Base-by-base conservation (phyloP, 2,113 vertebrate genomes). In the Turdus rufiventris region DNA sequence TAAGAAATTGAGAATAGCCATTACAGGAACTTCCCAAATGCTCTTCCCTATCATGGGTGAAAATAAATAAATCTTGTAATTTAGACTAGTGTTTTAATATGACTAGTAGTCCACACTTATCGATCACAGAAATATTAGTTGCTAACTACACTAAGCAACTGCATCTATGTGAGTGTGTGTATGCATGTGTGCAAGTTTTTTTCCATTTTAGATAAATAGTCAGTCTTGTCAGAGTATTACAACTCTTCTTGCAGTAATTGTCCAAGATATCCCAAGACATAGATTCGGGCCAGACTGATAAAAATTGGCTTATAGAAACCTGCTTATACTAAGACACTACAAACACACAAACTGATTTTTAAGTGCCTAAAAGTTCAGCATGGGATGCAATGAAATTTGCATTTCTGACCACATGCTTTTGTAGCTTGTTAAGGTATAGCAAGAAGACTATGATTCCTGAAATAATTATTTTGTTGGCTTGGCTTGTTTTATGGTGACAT, bases 331-430 rank as follows among this genome's bases (percentile, higher is more conserved):
- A 56, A 76, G 13, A 34, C 36, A 18, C 28, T 50, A 9, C 6
- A 79, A 75, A 80, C 26, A 28, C 5, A 34, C 3, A 79, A 76
- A 70, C 6, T 45, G 33, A 40, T 74, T 47, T 29, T 58, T n/a
- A 57, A 66, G 14, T 14, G 16, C 24, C 66, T 80, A 61, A 68
- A 86, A 62, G 82, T 77, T 62, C 61, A 92, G n/a, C 1, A 1
- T 47, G 45, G 14, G 34, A 43, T 60, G 36, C 0, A 9, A 56
- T 60, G 51, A 6, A 12, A 75, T 85, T 77, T 31, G 45, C 34
- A 50, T 72, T 85, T 92, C 74, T 90, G 77, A 93, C 82, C 33
- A 66, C 12, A 76, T 68, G 29, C 1, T 91, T 89, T 86, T 96
- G 21, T 81, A 79, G 40, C 48, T 66, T 95, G 74, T 89, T 95